Percentiles rank a stretch among this genome's conserved stretches.
These are phyloP conservation scores for Cartodere bifasciata DNA, from an alignment of 2,888 invertebrate genomes.

Conservation along the genomic window DNA sequence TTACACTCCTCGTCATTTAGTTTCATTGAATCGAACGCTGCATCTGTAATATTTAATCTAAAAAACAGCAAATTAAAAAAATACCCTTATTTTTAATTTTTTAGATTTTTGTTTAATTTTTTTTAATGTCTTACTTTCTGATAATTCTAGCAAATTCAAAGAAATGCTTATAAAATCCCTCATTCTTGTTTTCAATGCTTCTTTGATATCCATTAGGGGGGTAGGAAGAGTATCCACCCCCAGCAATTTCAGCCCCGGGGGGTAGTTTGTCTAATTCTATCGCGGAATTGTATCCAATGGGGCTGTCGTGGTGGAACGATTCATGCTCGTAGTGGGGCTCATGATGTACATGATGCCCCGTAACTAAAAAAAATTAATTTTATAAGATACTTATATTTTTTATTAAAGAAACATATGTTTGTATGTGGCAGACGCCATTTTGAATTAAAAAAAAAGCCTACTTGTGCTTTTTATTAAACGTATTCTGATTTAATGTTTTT, in stretches of 20 bases:
- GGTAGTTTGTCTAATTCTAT: conserved; percentile 1
- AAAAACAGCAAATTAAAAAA: conserved; percentile 14
- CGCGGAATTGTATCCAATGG: neutral
- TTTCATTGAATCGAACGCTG: conserved; percentile 27
- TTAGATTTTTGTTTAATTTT: conserved; percentile 1
- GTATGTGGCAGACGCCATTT: neutral
- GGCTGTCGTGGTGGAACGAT: conserved; percentile 6
- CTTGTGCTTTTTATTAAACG: too few relatives aligned
- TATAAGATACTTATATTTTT: neutral
- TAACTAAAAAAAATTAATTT: conserved; percentile 1
- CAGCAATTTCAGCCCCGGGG: neutral
- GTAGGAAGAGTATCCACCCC: conserved; percentile 1
- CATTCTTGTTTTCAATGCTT: conserved; percentile 1
- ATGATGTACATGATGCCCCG: conserved; percentile 9
- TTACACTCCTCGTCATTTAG: conserved; percentile 32
- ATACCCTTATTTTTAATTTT: neutral
- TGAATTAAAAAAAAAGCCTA: conserved; percentile 1
- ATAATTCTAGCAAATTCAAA: conserved; percentile 7
- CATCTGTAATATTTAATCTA: conserved; percentile 27
- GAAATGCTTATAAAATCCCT: conserved; percentile 5
- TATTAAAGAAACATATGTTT: neutral
- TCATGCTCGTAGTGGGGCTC: conserved; percentile 15
- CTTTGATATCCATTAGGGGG: conserved; percentile 3
- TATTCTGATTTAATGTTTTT: too few relatives aligned
- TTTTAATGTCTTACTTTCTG: conserved; percentile 10